These are phyloP conservation scores for Vombatus ursinus DNA, from an alignment of 2,113 vertebrate genomes.

Conservation along the genomic window DNA sequence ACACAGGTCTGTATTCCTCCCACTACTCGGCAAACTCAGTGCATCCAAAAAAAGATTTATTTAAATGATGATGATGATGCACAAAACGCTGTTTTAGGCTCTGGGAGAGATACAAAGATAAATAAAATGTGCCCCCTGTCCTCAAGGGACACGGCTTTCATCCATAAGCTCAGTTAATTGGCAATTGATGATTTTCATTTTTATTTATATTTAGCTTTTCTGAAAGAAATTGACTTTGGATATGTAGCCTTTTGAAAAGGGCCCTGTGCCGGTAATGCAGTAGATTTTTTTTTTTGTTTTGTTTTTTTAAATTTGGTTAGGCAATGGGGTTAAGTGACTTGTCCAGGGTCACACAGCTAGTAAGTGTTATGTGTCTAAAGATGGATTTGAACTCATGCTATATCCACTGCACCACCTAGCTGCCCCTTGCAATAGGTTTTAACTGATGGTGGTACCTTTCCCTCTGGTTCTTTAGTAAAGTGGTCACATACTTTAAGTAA, in stretches of 20 bases:
- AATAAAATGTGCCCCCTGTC: neutral
- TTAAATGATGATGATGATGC: neutral
- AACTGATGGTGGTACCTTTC: neutral
- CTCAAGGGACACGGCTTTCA: neutral
- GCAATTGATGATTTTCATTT: neutral
- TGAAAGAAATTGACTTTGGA: neutral
- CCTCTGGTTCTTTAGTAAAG: neutral
- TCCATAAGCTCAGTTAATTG: neutral
- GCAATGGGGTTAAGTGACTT: too few relatives aligned
- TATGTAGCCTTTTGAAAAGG: slow-evolving; percentile 22
- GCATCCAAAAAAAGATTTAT: neutral
- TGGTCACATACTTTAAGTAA: neutral
- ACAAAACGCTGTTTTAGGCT: neutral
- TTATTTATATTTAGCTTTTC: neutral
- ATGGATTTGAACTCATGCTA: too few relatives aligned
- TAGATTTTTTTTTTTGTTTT: too few relatives aligned
- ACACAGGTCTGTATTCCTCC: neutral
- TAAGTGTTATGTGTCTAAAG: too few relatives aligned
- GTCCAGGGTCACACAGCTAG: too few relatives aligned
- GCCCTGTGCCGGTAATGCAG: neutral
- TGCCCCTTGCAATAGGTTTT: neutral
- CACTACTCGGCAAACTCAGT: neutral
- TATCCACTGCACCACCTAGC: too few relatives aligned
- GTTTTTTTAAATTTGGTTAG: too few relatives aligned
- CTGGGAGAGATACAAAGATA: neutral